Evolutionary conservation across 2,888 invertebrate genomes (phyloP).

Genomic region (Syrphus vitripennis): DNA sequence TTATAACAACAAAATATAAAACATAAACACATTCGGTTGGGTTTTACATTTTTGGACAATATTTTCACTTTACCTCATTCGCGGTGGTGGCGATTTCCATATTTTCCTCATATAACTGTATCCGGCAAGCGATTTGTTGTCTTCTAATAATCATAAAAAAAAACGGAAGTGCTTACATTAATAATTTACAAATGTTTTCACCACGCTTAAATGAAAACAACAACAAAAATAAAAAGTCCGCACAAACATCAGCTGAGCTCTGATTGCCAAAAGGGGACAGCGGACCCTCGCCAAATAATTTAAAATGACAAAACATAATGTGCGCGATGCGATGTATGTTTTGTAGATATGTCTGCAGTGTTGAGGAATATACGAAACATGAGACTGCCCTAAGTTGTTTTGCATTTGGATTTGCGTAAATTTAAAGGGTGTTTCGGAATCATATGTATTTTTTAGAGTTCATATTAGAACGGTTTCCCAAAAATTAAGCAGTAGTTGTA

Average conservation of each 20-base stretch:
- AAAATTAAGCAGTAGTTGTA: too few species aligned
- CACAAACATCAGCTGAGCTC: conserved; percentile 11
- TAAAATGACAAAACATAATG: conserved; percentile 66
- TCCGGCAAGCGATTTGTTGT: conserved; percentile 51
- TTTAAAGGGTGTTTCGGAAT: conserved; percentile 31
- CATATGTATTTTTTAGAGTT: too few species aligned
- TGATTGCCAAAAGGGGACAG: conserved; percentile 11
- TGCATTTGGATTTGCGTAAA: conserved; percentile 32
- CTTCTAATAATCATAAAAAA: conserved; percentile 8
- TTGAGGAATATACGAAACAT: conserved; percentile 13
- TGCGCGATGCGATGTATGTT: not conserved
- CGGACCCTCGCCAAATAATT: conserved; percentile 62
- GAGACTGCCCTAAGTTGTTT: conserved; percentile 55
- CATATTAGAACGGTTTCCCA: too few species aligned
- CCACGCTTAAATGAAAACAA: conserved; percentile 32
- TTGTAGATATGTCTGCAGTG: not conserved
- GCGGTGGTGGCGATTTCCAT: not conserved
- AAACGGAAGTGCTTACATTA: conserved; percentile 67
- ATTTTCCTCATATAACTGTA: not conserved
- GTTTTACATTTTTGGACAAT: conserved; percentile 2
- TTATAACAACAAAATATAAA: not conserved
- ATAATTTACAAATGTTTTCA: conserved; percentile 68
- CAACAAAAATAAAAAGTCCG: not conserved
- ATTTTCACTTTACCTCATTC: not conserved
- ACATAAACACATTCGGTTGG: too few species aligned